Evolutionary conservation across 2,888 invertebrate genomes (phyloP), one percentile per base, ranked within the genome.

Genomic region (Phaonia tiefii): DNA sequence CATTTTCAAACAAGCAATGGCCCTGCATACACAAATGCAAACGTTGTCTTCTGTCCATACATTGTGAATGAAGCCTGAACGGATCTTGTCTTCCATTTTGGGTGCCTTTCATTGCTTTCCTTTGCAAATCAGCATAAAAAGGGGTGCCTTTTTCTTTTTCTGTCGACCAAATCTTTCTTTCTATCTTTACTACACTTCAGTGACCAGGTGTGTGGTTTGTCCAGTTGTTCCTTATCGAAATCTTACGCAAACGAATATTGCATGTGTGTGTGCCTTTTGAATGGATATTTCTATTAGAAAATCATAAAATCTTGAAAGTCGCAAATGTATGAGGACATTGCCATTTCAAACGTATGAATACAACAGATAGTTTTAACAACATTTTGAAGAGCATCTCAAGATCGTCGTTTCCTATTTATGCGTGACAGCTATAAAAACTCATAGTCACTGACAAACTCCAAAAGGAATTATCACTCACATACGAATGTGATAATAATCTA

Each of bases 381-480:
- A 22, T 54, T 54, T 11, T 54, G 25, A 54, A 54, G 54, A 8
- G 84, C 84, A 85, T 86, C 84, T 85, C 84, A 86, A 71, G 75
- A 87, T 79, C 49, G 2, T n/a, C n/a, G 3, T 66, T 22, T 49
- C 54, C 71, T 83, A 80, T 85, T 83, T 86, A 86, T 88, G 87
- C 85, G 85, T 87, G 85, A 88, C 88, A 85, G 86, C 82, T 81
- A 82, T 83, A 84, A 83, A 84, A 83, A 83, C 84, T 15, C 25
- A 15, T 20, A 79, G 4, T 63, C 42, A 56, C 7, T 58, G 15
- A 60, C 20, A 42, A 13, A 22, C n/a, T 31, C 31, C 8, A 31
- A 5, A 31, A 31, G 31, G 4, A 39, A 20, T 37, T 46, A 70
- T 60, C 67, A 51, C 20, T 60, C 69, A 15, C 42, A 69, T 78